These are phyloP conservation scores for Ptilodon capucinus DNA, from an alignment of 2,888 invertebrate species.

Conservation along the genomic window DNA sequence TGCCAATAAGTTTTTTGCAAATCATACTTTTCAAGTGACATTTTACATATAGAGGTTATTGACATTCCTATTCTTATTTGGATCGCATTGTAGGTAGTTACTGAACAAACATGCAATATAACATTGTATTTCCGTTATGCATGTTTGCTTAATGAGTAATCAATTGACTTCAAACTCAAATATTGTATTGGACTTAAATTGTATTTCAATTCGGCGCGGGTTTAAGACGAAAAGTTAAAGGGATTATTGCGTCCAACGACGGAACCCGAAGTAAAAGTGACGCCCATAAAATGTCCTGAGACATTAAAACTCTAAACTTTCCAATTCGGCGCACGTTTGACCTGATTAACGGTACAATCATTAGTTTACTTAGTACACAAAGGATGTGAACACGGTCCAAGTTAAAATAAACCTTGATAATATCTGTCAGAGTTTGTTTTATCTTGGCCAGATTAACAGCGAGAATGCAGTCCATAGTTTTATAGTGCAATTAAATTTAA, in stretches of 20 bases:
- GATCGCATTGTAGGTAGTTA: too few relatives aligned
- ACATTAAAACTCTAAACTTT: slow-evolving; percentile 36
- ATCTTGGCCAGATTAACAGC: not conserved
- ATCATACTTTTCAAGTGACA: too few relatives aligned
- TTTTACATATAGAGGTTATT: too few relatives aligned
- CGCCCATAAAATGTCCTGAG: slow-evolving; percentile 25
- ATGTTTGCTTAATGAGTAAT: too few relatives aligned
- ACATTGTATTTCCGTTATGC: too few relatives aligned
- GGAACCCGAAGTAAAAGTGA: slow-evolving; percentile 28
- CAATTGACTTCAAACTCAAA: too few relatives aligned
- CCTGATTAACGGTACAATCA: slow-evolving; percentile 47
- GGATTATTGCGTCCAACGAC: not conserved
- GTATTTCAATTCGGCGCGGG: not conserved
- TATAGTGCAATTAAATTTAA: slow-evolving; percentile 48
- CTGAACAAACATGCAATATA: too few relatives aligned
- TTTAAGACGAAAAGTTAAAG: not conserved
- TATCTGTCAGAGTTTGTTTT: slow-evolving; percentile 8
- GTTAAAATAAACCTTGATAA: not conserved
- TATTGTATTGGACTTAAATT: not conserved
- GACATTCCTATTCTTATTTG: too few relatives aligned
- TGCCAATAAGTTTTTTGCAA: too few relatives aligned
- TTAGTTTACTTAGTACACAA: slow-evolving; percentile 42
- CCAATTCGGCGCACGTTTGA: slow-evolving; percentile 38
- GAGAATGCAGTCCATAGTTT: slow-evolving; percentile 30
- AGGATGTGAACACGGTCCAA: slow-evolving; percentile 9